Base-by-base conservation (phyloP, 2,888 invertebrate genomes). In the Acrocera orbiculus region DNA sequence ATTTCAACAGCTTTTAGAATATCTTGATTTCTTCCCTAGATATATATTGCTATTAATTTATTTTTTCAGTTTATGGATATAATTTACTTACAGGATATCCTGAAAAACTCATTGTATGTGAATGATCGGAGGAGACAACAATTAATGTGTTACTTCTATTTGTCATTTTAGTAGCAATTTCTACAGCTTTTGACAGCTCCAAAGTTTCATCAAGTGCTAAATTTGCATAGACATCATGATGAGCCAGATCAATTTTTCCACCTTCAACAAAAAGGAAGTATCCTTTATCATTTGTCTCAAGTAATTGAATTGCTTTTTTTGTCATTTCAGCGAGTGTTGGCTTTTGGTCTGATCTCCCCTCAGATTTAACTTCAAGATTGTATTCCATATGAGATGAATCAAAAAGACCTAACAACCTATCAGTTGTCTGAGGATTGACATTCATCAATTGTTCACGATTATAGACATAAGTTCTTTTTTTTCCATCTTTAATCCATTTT, bases 281-380 rank as follows among this genome's bases (percentile, higher is more conserved):
- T 2, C 87, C 87, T 9, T 77, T 65, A 1, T 58, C 53, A 42
- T 70, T 66, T 40, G 65, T 67, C 2, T 67, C 64, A 30, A 89
- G 57, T 10, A 81, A 61, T 44, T 75, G 63, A 33, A 89, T 75
- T 1, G 87, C 85, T 30, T 69, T 71, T 44, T 67, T 64, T 0
- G 80, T 78, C 85, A 89, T 83, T 52, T 86, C 81, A 36, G 67
- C 67, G n/a, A 89, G 53, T 0, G 75, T 70, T 0, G 87, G 87
- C 25, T 56, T 54, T 2, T 40, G 45, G 4, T 11, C 11, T 11
- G n/a, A 11, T 9, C 9, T 22, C n/a, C 11, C n/a, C 4, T 46
- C 46, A 37, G 73, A 69, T 11, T 19, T 8, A 2, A 8, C 19
- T 8, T 23, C 23, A 11, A 23, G 11, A 43, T 74, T 68, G 48